Percentiles rank a stretch among this genome's conserved stretches.
Conservation (phyloP, 1,140 invertebrate genomes). For the Thaumetopoea pityocampa region DNA sequence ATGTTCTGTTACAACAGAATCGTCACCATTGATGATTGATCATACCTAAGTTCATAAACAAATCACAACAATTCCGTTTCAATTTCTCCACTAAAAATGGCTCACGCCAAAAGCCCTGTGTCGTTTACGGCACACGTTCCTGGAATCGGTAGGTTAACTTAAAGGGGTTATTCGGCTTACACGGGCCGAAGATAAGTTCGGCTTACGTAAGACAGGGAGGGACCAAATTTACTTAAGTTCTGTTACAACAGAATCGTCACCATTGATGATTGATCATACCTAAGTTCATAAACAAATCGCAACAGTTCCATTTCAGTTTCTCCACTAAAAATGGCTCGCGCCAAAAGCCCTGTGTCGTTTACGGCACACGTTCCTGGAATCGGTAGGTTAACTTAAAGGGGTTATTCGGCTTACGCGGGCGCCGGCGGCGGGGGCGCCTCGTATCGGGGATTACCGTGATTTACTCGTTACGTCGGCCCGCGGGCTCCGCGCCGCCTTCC, state of each 20-base stretch:
- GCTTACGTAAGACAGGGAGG: too few species aligned
- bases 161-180: conserved; percentile 56
- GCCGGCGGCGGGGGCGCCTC: conserved; percentile 34
- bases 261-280: too few species aligned
- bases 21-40: too few species aligned
- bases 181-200: too few species aligned
- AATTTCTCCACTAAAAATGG: conserved; percentile 11
- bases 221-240: too few species aligned
- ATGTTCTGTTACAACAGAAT: too few species aligned
- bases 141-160: conserved; percentile 56
- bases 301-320: not conserved
- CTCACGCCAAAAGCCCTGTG: conserved; percentile 23
- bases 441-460: conserved; percentile 66
- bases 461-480: conserved; percentile 63
- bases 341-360: conserved; percentile 33
- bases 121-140: conserved; percentile 40
- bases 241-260: too few species aligned
- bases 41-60: not conserved
- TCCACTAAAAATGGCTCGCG: conserved; percentile 17
- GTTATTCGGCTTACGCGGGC: conserved; percentile 46
- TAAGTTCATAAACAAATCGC: not conserved
- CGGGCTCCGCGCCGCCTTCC: conserved; percentile 40
- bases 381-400: conserved; percentile 63
- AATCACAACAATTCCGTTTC: not conserved
- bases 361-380: conserved; percentile 35